These are phyloP conservation scores for Diorhabda sublineata DNA, from an alignment of 1,140 invertebrate genomes.

Conservation along the genomic window DNA sequence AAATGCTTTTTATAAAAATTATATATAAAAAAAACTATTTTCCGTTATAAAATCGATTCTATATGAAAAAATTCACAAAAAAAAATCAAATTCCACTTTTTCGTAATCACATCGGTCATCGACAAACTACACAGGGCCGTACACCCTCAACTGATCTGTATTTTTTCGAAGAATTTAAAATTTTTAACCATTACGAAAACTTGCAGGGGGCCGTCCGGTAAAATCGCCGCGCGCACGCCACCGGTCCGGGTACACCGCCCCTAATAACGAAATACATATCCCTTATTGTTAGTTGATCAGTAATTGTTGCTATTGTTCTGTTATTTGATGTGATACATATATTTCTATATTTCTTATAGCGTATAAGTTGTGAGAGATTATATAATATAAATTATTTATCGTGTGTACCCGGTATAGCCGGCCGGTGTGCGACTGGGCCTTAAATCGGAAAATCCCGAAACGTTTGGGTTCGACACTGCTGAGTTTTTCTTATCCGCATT, in stretches of 20 bases:
- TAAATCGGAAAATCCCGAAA: too few relatives aligned
- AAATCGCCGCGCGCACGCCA: slow-evolving; percentile 22
- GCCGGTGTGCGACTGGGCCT: slow-evolving; percentile 16
- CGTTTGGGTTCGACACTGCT: too few relatives aligned
- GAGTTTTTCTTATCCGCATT: too few relatives aligned
- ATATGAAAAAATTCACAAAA: too few relatives aligned
- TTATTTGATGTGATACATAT: slow-evolving; percentile 47
- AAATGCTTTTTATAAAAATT: too few relatives aligned
- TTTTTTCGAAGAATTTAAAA: background rate
- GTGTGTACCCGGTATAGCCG: slow-evolving; percentile 23
- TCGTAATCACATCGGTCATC: too few relatives aligned
- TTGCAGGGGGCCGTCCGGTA: slow-evolving; percentile 39
- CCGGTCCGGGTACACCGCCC: slow-evolving; percentile 27
- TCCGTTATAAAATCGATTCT: too few relatives aligned
- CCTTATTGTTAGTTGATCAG: slow-evolving; percentile 48
- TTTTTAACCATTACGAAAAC: slow-evolving; percentile 8
- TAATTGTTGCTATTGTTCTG: slow-evolving; percentile 47
- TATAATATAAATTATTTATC: slow-evolving; percentile 38
- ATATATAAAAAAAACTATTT: too few relatives aligned
- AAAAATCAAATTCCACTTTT: too few relatives aligned
- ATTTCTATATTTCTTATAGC: slow-evolving; percentile 46
- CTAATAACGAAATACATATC: slow-evolving; percentile 49
- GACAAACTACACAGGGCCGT: too few relatives aligned
- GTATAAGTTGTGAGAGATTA: slow-evolving; percentile 43
- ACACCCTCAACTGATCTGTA: background rate